phyloP scores from a whole-genome alignment of 2,113 vertebrate genomes.

The Lepus europaeus region DNA sequence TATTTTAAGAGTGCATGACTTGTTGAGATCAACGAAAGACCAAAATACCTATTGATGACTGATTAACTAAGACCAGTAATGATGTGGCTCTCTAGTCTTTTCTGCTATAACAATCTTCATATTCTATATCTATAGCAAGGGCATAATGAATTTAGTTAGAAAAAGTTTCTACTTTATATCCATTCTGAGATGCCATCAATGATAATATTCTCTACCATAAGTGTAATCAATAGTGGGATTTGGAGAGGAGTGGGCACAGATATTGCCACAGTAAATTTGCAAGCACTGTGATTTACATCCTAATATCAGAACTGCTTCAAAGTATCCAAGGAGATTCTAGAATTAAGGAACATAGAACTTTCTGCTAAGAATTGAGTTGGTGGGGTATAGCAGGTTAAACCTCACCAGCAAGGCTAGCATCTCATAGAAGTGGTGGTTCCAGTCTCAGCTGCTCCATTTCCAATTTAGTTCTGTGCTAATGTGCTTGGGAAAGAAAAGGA shows the following conservation, averaged over 20 bases:
- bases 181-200: not conserved
- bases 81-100: not conserved
- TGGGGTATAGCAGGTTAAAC: too few relatives aligned
- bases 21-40: not conserved
- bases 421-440: too few relatives aligned
- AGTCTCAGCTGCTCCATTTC: too few relatives aligned
- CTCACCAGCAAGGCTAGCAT: too few relatives aligned
- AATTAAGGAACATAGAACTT: not conserved
- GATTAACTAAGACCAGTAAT: not conserved
- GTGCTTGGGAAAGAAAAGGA: too few relatives aligned
- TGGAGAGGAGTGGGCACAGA: too few relatives aligned
- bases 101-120: not conserved
- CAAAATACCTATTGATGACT: not conserved
- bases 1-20: not conserved
- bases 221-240: not conserved
- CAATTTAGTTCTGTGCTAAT: too few relatives aligned
- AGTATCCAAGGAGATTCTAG: not conserved
- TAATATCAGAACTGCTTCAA: not conserved
- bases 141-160: not conserved
- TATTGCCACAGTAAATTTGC: not conserved
- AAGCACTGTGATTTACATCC: not conserved
- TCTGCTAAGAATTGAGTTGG: not conserved
- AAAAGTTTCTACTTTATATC: not conserved
- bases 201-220: not conserved
- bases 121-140: not conserved